Conservation (phyloP, 2,113 vertebrate species). For the Montifringilla adamsi region DNA sequence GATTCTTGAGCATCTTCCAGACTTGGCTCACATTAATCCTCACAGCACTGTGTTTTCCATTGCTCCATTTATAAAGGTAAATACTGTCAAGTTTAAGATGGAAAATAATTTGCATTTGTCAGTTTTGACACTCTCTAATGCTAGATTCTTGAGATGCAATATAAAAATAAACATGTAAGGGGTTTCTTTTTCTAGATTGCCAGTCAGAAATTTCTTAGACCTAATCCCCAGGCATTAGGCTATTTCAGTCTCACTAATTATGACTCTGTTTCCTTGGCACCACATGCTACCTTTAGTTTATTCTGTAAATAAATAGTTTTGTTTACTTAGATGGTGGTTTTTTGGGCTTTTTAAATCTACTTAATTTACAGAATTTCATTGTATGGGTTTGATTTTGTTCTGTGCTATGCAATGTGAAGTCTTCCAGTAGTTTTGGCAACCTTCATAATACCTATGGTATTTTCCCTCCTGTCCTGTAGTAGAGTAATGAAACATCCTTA, state of each 20-base stretch:
- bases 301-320: not conserved
- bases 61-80: not conserved
- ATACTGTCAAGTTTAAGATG: not conserved
- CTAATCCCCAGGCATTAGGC: not conserved
- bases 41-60: not conserved
- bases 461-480: not conserved
- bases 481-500: slow-evolving; percentile 3
- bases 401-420: not conserved
- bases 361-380: not conserved
- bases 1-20: not conserved
- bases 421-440: not conserved
- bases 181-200: not conserved
- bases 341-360: fast-evolving
- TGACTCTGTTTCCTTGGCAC: not conserved
- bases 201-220: not conserved
- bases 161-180: not conserved
- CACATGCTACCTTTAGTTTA: not conserved
- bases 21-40: not conserved
- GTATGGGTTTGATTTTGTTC: not conserved
- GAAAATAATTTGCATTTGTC: not conserved
- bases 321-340: not conserved
- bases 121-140: not conserved
- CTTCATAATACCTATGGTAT: not conserved
- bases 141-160: not conserved
- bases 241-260: not conserved